Conservation (phyloP, 2,797 vertebrate genomes). For the Eurystomus glaucurus region DNA sequence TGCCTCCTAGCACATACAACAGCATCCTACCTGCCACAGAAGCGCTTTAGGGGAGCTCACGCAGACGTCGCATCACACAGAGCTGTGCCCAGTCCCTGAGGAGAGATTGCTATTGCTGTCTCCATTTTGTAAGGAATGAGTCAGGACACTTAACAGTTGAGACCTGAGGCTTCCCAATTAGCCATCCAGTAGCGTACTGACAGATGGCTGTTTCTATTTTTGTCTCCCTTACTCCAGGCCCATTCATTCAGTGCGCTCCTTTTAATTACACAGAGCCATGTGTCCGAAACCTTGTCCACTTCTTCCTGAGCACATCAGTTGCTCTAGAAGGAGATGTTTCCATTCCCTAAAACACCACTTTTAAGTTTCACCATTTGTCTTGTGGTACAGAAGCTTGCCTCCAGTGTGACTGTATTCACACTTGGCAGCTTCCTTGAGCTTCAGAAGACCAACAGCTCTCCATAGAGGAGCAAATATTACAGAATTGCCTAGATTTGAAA, state of each 20-base stretch:
- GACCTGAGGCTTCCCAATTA: constrained; percentile 32
- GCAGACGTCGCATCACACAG: rapidly evolving
- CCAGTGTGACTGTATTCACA: not conserved
- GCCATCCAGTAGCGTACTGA: not conserved
- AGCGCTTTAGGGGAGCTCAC: rapidly evolving
- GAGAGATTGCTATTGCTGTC: not conserved
- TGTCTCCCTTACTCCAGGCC: constrained; percentile 39
- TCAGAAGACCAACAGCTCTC: not conserved
- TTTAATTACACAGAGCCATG: not conserved
- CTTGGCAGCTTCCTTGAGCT: not conserved
- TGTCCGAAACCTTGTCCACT: not conserved
- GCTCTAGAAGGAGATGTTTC: not conserved
- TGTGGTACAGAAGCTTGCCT: not conserved
- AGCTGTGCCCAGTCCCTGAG: not conserved
- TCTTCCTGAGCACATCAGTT: not conserved
- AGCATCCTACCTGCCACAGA: not conserved
- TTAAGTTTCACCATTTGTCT: not conserved
- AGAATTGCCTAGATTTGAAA: too few species aligned
- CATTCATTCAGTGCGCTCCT: constrained; percentile 10
- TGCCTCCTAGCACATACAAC: not conserved
- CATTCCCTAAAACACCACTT: not conserved
- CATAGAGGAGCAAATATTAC: not conserved
- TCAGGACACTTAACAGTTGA: not conserved
- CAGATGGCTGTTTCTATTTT: constrained; percentile 50
- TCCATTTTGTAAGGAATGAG: not conserved